Percentiles rank a stretch among this genome's conserved stretches.
Evolutionary conservation across 2,113 vertebrate species (phyloP).

Genomic region (Mustela lutreola): DNA sequence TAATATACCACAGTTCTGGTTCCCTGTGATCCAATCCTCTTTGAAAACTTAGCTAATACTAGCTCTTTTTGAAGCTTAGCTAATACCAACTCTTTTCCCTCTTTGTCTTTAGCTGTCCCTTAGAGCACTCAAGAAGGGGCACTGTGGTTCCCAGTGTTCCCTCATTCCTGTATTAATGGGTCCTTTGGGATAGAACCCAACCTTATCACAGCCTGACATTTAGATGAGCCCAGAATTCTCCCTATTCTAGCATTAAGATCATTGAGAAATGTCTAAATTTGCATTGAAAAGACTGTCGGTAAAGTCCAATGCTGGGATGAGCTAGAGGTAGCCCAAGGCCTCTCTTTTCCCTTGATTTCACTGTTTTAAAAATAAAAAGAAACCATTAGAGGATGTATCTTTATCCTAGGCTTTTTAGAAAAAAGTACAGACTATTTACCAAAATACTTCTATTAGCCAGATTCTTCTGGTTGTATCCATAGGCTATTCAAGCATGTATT

Average conservation of each 20-base stretch:
- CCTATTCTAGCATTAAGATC: slow-evolving; percentile 24
- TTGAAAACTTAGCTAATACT: neutral
- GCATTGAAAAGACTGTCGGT: neutral
- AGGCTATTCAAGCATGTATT: neutral
- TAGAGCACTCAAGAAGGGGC: neutral
- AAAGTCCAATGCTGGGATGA: neutral
- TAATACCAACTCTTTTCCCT: neutral
- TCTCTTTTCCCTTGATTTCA: neutral
- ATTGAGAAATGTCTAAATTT: slow-evolving; percentile 42
- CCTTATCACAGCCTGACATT: slow-evolving; percentile 44
- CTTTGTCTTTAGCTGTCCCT: neutral
- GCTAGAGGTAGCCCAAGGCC: neutral
- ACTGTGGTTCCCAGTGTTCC: neutral
- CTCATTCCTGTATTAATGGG: neutral
- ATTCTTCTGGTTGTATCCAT: neutral
- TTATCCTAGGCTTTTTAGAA: neutral
- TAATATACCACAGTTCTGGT: neutral
- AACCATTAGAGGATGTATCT: neutral
- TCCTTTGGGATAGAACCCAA: neutral
- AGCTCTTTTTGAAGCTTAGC: neutral
- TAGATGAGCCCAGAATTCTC: neutral
- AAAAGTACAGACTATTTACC: neutral
- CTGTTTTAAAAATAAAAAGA: neutral
- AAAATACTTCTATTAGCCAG: neutral
- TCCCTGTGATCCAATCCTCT: neutral